phyloP scores from a whole-genome alignment of 1,140 invertebrate genomes.

The Aphelenchoides besseyi region DNA sequence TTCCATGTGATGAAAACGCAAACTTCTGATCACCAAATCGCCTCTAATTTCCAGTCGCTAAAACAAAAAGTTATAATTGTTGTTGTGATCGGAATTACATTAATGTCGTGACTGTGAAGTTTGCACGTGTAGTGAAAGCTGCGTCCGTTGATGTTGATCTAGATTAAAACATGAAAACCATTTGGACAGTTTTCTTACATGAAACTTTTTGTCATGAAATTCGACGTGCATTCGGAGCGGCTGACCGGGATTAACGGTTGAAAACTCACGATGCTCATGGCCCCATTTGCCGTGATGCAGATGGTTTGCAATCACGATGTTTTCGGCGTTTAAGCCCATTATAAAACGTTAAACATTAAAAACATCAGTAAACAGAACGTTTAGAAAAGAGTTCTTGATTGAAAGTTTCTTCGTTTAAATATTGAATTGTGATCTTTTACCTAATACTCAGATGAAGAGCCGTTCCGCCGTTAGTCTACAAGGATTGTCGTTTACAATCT shows the following conservation, averaged over 20 bases:
- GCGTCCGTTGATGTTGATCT: background rate
- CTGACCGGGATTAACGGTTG: background rate
- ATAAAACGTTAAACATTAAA: too few relatives aligned
- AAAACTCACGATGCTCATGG: background rate
- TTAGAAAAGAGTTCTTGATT: too few relatives aligned
- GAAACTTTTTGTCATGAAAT: background rate
- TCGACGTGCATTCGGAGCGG: background rate
- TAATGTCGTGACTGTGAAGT: background rate
- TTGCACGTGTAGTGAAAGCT: background rate
- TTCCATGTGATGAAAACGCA: background rate
- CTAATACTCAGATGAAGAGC: background rate
- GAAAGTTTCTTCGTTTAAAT: too few relatives aligned
- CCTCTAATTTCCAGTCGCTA: constrained; percentile 7
- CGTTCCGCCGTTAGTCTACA: background rate
- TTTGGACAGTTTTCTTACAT: background rate
- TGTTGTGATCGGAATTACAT: too few relatives aligned
- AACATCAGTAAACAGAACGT: too few relatives aligned
- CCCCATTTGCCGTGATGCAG: constrained; percentile 3
- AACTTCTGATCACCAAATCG: background rate
- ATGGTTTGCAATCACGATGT: background rate
- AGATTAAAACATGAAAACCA: background rate
- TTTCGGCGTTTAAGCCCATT: background rate
- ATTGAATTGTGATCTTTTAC: too few relatives aligned
- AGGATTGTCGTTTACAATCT: background rate
- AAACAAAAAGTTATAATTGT: too few relatives aligned